Evolutionary conservation across 2,113 vertebrate species (phyloP).

Genomic region (Brachypodius melanocephalos): DNA sequence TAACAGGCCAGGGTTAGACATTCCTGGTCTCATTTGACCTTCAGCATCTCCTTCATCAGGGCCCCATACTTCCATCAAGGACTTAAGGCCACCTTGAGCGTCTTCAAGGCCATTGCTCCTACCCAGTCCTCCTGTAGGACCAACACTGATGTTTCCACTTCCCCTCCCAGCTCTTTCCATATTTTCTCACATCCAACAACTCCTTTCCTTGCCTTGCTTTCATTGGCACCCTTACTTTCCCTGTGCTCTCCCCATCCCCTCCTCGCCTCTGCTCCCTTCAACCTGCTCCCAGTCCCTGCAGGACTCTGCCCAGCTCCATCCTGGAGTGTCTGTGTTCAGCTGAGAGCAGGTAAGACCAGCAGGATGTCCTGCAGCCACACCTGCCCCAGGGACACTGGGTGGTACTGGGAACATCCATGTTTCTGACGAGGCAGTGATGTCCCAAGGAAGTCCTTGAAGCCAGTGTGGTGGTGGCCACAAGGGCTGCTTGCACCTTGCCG

Average conservation of each 20-base stretch:
- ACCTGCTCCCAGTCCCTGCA: too few relatives aligned
- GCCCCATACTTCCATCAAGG: not conserved
- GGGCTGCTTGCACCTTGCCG: not conserved
- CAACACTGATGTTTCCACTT: not conserved
- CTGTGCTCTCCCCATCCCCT: not conserved
- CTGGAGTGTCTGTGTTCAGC: not conserved
- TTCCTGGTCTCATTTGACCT: not conserved
- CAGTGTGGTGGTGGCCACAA: not conserved
- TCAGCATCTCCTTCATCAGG: not conserved
- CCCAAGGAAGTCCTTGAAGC: not conserved
- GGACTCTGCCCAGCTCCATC: not conserved
- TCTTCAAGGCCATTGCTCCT: not conserved
- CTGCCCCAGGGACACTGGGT: not conserved
- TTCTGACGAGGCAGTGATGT: not conserved
- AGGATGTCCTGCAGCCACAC: not conserved
- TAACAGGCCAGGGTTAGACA: not conserved
- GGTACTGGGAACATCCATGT: accelerated
- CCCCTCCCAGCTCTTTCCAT: not conserved
- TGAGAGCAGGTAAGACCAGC: not conserved
- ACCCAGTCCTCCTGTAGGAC: not conserved
- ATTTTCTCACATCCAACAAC: not conserved
- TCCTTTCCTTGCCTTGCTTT: not conserved
- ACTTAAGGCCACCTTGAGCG: too few relatives aligned
- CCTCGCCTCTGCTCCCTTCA: not conserved
- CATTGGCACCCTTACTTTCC: not conserved